These are phyloP conservation scores for Apodemus sylvaticus DNA, from an alignment of 2,113 vertebrate genomes.

Conservation along the genomic window DNA sequence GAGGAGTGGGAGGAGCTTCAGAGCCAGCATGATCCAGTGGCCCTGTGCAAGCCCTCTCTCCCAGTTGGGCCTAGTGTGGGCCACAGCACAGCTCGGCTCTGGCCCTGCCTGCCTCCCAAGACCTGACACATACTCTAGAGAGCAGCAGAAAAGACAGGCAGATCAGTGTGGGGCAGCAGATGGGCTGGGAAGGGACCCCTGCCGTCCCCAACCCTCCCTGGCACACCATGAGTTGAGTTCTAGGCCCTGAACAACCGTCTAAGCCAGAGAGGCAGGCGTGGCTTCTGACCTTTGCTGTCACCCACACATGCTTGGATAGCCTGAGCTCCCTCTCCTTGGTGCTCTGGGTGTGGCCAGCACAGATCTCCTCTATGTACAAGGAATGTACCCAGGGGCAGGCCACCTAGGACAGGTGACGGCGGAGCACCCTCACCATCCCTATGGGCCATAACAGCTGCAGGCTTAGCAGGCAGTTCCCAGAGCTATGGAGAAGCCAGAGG, in stretches of 20 bases:
- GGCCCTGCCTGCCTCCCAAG: neutral
- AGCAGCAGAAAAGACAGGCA: constrained; percentile 31
- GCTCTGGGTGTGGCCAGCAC: neutral
- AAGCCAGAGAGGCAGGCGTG: neutral
- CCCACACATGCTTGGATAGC: neutral
- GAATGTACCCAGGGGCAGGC: neutral
- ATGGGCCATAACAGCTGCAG: constrained; percentile 13
- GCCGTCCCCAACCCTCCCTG: neutral
- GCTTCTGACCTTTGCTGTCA: neutral
- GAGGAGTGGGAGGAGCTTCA: neutral
- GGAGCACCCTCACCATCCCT: constrained; percentile 12
- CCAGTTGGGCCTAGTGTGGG: neutral
- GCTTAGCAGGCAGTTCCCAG: neutral
- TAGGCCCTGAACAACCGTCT: neutral
- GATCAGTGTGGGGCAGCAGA: neutral
- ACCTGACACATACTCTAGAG: neutral
- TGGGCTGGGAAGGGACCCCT: neutral
- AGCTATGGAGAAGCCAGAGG: neutral
- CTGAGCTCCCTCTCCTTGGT: neutral
- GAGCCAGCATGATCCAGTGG: neutral
- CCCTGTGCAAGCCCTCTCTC: neutral
- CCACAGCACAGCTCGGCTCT: neutral
- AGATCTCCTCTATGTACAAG: constrained; percentile 84
- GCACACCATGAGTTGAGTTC: neutral
- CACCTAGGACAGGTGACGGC: neutral